Evolutionary conservation across 2,888 invertebrate genomes (phyloP).

Genomic region (Pseudanteris insignis): DNA sequence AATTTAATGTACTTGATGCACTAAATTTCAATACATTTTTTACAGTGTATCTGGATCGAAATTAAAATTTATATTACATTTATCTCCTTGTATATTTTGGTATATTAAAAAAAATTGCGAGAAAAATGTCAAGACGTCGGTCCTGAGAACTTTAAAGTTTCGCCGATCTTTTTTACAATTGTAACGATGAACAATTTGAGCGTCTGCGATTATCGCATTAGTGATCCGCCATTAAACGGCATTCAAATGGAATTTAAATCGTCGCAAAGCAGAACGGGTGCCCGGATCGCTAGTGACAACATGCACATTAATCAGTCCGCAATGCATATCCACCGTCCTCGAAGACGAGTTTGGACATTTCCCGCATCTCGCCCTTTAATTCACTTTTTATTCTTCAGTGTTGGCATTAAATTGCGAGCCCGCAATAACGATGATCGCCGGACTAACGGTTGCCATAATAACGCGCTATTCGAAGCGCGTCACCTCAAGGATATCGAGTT

Average conservation of each 20-base stretch:
- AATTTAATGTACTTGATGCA: too few species aligned
- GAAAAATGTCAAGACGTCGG: too few species aligned
- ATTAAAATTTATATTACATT: too few species aligned
- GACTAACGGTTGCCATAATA: constrained; percentile 24
- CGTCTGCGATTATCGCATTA: constrained; percentile 15
- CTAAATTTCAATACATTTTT: too few species aligned
- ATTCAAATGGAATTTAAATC: constrained; percentile 23
- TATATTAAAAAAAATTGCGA: too few species aligned
- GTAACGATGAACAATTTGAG: neutral
- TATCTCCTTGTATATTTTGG: too few species aligned
- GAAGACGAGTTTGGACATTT: constrained; percentile 15
- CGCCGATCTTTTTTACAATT: too few species aligned
- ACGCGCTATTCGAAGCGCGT: constrained; percentile 21
- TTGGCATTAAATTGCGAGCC: constrained; percentile 4
- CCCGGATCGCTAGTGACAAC: constrained; percentile 14
- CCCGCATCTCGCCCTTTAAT: constrained; percentile 19
- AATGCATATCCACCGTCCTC: constrained; percentile 4
- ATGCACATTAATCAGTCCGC: constrained; percentile 12
- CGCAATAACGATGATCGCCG: constrained; percentile 23
- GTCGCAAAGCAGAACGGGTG: constrained; percentile 1
- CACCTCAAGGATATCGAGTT: constrained; percentile 34
- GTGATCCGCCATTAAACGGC: constrained; percentile 9
- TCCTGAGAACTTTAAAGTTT: too few species aligned
- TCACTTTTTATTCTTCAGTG: constrained; percentile 11
- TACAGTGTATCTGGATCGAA: too few species aligned